Conservation (phyloP, 2,797 vertebrate genomes). For the Crocodylus rhombifer region DNA sequence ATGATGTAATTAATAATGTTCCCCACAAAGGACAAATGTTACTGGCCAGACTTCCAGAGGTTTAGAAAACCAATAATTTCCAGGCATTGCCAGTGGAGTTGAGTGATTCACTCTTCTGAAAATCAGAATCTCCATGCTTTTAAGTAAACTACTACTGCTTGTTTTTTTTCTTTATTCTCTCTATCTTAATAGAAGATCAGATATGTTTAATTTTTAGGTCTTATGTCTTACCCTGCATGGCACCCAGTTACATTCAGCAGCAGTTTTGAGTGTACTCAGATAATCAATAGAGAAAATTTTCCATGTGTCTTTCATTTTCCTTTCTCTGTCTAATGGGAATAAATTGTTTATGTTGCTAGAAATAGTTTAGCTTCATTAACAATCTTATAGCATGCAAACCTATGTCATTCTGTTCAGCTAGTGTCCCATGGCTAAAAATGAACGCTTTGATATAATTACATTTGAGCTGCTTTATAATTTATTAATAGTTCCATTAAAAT, state of each 20-base stretch:
- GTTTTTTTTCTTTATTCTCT: neutral
- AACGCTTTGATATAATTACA: slow-evolving; percentile 87
- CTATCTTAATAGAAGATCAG: neutral
- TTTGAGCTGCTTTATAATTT: slow-evolving; percentile 89
- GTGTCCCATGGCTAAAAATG: slow-evolving; percentile 80
- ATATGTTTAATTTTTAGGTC: neutral
- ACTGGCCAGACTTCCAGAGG: neutral
- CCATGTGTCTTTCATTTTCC: slow-evolving; percentile 74
- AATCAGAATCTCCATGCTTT: neutral
- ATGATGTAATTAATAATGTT: neutral
- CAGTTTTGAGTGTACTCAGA: neutral
- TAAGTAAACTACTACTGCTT: neutral
- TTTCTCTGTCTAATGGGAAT: slow-evolving; percentile 60
- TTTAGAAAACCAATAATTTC: neutral
- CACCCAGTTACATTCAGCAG: neutral
- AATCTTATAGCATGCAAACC: slow-evolving; percentile 70
- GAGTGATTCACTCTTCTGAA: neutral
- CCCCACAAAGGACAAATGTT: neutral
- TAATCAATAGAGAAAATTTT: slow-evolving; percentile 40
- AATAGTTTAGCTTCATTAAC: slow-evolving; percentile 65
- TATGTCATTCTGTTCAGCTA: slow-evolving; percentile 78
- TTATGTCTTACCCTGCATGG: neutral
- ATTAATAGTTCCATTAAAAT: slow-evolving; percentile 90
- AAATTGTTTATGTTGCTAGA: slow-evolving; percentile 79
- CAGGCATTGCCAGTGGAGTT: accelerated